Evolutionary conservation across 2,797 vertebrate species (phyloP), one percentile per base, ranked within the genome.

Genomic region (Erithacus rubecula): DNA sequence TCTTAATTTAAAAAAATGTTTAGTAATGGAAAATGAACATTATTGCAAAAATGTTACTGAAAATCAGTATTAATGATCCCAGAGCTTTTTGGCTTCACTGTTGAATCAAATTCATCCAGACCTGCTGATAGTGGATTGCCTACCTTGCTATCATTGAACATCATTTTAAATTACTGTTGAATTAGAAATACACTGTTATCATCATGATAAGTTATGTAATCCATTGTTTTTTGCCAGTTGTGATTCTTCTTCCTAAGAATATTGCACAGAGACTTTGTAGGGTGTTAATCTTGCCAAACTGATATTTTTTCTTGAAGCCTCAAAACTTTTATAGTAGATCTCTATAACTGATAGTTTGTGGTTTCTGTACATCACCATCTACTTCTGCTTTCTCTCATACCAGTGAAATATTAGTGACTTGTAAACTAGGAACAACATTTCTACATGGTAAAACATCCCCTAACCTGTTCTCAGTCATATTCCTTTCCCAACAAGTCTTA

Each of bases 1-100:
- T 95, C 44, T 71, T 70, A 65, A 55, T 68, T 93, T 37, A 0
- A 19, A 69, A 94, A 90, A 77, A 53, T 17, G 37, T 83, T 81
- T 71, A 68, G 80, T 58, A 83, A 76, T 77, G 71, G 34, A 91
- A 79, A 89, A 74, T 59, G 7, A 75, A 69, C 16, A 17, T 80
- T 75, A 82, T 90, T 89, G 56, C n/a, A 63, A 30, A 96, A 92
- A 27, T 71, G 30, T 91, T 89, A 80, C 72, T 83, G 49, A 83
- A 91, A 90, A 91, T 95, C 69, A 58, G 12, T 83, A 51, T 90
- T 91, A 85, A 87, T 80, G 79, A 87, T 83, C 41, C 41, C 60
- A 41, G 64, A 87, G 60, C 17, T 90, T 85, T 94, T 89, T 58
- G 69, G 46, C 60, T 78, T 67, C 77, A 46, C 46, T 85, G 27